Percentiles rank a stretch among this genome's conserved stretches.
Evolutionary conservation across 64 coral and sea anemone genomes (phyloP).

Genomic region (Stylophora pistillata): DNA sequence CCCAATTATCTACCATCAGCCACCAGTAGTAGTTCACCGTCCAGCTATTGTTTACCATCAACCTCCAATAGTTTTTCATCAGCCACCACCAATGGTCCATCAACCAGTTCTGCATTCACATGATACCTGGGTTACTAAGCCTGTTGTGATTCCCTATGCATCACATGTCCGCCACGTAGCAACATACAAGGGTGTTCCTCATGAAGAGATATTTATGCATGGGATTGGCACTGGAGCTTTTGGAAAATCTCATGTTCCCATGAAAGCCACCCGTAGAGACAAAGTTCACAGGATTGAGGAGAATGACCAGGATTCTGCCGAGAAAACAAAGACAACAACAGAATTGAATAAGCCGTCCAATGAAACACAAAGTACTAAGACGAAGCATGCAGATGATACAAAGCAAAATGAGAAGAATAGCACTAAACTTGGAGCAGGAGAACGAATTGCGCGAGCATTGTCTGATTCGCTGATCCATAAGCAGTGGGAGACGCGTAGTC

Average conservation of each 20-base stretch:
- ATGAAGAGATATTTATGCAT: conserved; percentile 87
- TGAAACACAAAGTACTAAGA: neutral
- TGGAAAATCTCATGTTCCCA: conserved; percentile 54
- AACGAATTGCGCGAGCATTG: conserved; percentile 40
- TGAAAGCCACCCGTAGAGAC: conserved; percentile 43
- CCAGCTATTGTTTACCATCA: conserved; percentile 99
- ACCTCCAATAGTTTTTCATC: conserved; percentile 91
- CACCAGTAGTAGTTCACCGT: conserved; percentile 92
- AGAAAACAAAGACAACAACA: conserved; percentile 8
- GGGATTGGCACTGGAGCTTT: conserved; percentile 78
- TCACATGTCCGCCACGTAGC: conserved; percentile 64
- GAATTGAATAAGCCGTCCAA: neutral
- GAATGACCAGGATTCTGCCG: neutral
- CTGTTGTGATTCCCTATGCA: conserved; percentile 67
- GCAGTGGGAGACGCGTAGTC: conserved; percentile 20
- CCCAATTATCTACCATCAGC: conserved; percentile 96
- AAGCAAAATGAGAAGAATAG: neutral
- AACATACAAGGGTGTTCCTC: conserved; percentile 80
- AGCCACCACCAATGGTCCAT: conserved; percentile 89
- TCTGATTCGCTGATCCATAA: conserved; percentile 21
- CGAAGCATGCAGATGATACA: neutral
- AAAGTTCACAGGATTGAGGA: conserved; percentile 34
- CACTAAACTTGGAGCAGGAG: conserved; percentile 30
- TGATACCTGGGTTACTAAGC: conserved; percentile 82
- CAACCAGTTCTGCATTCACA: conserved; percentile 91